Percentiles rank a stretch among this genome's conserved stretches.
Evolutionary conservation across 2,113 vertebrate species (phyloP).

Genomic region (Podarcis muralis): DNA sequence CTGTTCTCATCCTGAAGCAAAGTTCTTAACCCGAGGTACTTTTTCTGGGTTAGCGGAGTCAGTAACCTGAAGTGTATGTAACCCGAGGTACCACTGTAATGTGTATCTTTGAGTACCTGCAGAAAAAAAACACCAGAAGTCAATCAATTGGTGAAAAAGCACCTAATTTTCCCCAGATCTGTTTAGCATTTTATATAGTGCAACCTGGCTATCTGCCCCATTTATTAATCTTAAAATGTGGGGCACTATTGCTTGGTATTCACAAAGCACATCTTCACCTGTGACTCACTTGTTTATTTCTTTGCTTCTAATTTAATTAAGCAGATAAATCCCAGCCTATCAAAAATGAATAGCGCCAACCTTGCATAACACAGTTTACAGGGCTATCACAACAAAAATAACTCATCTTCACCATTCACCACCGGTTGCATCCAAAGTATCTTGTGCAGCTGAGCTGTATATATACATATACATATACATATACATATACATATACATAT

Average conservation of each 20-base stretch:
- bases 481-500: no score
- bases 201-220: neutral
- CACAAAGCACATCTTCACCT: conserved; percentile 7
- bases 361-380: conserved; percentile 32
- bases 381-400: conserved; percentile 51
- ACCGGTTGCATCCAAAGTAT: conserved; percentile 34
- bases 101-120: no score
- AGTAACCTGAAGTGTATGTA: no score
- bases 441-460: conserved; percentile 49
- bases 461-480: neutral
- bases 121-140: neutral
- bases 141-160: neutral
- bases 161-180: no score
- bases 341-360: conserved; percentile 15
- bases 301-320: conserved; percentile 11
- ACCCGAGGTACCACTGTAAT: no score
- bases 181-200: neutral
- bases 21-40: no score
- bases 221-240: conserved; percentile 4
- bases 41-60: no score
- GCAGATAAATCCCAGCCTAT: conserved; percentile 1
- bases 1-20: no score
- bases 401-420: conserved; percentile 44
- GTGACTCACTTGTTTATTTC: conserved; percentile 26
- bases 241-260: conserved; percentile 5